Evolutionary conservation across 1,140 invertebrate genomes (phyloP), one percentile per base, ranked within the genome.

Genomic region (Aphelinus certus): DNA sequence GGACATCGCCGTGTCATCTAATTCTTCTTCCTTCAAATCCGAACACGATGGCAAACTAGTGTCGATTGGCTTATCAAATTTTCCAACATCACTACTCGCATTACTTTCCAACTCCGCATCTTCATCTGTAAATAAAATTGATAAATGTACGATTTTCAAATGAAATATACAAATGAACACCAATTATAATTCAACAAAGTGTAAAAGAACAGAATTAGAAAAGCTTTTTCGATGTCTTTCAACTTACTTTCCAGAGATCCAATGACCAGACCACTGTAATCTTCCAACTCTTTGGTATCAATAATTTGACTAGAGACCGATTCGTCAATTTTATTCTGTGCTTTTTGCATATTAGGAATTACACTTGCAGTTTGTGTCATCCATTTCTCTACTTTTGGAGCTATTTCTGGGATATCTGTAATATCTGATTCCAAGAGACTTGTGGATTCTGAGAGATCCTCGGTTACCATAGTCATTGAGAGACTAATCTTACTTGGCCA

Each of bases 391-490:
- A 84, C 77, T 10, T 81, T 83, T 60, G 83, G 80, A 76, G 78
- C 77, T 72, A 84, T 79, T 45, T 85, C 79, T n/a, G 80, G 77
- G n/a, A 85, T 85, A 69, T 86, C 84, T 1, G 81, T 79, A 48
- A 84, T 85, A 76, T 88, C 82, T 0, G 84, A 88, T 42, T 87
- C 84, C 56, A 85, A 76, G 3, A 85, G 80, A 71, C 82, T 81
- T 42, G 81, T 76, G 3, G 79, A 71, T 81, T 88, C 87, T 76
- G 82, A 85, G 84, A 84, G 84, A 80, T 82, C 85, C 77, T 83
- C 83, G 62, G 82, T 86, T 81, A 81, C 81, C 73, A 83, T 85
- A 75, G 81, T 88, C 71, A 78, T 88, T 82, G 71, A 88, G 76
- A 77, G 83, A 80, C 84, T 88, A 55, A 86, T 80, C 80, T 82